Conservation (phyloP, 2,797 vertebrate species). For the Silurus aristotelis region DNA sequence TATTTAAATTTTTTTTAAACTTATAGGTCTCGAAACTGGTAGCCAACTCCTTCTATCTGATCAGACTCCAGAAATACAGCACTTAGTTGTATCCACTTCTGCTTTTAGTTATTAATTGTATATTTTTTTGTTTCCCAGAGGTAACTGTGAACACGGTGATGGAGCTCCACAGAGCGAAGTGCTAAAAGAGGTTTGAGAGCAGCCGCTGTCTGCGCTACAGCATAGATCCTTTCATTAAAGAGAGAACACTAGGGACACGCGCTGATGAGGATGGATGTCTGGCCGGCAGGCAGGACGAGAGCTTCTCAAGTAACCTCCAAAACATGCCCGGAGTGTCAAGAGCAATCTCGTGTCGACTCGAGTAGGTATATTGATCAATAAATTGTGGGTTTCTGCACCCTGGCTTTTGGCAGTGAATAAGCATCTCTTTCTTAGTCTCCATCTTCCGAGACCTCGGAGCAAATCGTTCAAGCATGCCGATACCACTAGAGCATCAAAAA, state of each 20-base stretch:
- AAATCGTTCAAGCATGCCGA: background rate
- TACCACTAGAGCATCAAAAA: background rate
- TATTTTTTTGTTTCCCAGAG: background rate
- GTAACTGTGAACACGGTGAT: background rate
- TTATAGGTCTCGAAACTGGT: background rate
- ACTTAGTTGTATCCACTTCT: background rate
- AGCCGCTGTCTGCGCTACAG: constrained; percentile 79
- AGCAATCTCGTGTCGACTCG: constrained; percentile 11
- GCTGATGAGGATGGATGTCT: constrained; percentile 93
- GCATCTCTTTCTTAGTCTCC: background rate
- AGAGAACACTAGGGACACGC: constrained; percentile 77
- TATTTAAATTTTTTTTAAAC: background rate
- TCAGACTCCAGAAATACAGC: background rate
- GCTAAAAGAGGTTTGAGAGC: constrained; percentile 71
- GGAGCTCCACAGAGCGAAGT: background rate
- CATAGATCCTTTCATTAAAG: constrained; percentile 73
- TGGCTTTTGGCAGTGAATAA: background rate
- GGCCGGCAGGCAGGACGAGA: constrained; percentile 90
- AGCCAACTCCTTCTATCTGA: background rate
- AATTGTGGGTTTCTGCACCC: constrained; percentile 18
- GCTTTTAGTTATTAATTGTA: background rate
- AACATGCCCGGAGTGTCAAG: background rate
- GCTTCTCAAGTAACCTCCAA: constrained; percentile 79
- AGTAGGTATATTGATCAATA: constrained; percentile 28
- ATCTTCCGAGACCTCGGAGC: background rate